Conservation (phyloP, 2,888 invertebrate genomes). For the Gryllus longicercus region DNA sequence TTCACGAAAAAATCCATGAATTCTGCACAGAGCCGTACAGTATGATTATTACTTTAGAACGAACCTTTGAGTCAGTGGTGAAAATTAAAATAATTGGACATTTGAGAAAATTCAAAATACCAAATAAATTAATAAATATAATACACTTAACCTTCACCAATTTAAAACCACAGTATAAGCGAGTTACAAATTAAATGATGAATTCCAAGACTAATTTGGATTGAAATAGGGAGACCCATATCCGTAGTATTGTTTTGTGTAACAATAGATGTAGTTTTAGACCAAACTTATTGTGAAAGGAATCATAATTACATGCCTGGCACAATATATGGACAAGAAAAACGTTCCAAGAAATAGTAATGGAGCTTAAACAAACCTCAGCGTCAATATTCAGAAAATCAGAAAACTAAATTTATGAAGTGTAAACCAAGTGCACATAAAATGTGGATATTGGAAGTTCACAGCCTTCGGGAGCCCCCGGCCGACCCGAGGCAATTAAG, state of each 20-base stretch:
- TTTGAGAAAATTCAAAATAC: not conserved
- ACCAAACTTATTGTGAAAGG: no score
- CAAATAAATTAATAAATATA: not conserved
- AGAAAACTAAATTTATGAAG: no score
- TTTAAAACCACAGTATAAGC: not conserved
- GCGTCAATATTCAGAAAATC: no score
- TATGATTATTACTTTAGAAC: not conserved
- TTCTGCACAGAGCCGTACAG: not conserved
- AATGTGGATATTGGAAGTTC: no score
- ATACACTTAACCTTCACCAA: not conserved
- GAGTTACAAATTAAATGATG: not conserved
- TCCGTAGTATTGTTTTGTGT: not conserved
- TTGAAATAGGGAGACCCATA: not conserved
- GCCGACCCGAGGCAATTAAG: no score
- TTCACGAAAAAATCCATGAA: not conserved
- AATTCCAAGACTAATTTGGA: not conserved
- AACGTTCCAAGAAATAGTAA: no score
- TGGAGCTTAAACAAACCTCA: no score
- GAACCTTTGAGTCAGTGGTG: not conserved
- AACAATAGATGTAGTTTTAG: not conserved
- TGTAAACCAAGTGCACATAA: no score
- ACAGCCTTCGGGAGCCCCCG: no score
- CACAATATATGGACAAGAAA: no score
- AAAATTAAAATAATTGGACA: not conserved
- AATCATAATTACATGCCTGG: no score